phyloP scores from a whole-genome alignment of 2,113 vertebrate genomes.

The Callipepla californica region DNA sequence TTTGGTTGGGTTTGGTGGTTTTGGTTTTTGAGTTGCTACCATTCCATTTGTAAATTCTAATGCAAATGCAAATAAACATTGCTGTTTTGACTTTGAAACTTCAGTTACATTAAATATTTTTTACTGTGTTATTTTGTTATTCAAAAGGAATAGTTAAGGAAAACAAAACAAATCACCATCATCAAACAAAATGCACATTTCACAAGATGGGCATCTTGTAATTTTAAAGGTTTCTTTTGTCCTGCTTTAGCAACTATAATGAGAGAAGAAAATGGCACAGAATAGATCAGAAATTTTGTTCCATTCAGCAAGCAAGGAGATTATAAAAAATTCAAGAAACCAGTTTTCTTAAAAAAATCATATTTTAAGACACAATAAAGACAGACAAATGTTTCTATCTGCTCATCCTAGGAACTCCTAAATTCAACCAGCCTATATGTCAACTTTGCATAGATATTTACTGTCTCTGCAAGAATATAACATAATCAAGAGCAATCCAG shows the following conservation, averaged over 20 bases:
- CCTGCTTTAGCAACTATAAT: neutral
- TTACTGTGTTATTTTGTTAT: neutral
- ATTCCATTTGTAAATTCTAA: neutral
- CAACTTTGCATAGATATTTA: neutral
- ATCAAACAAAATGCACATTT: neutral
- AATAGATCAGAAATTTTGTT: too few species aligned
- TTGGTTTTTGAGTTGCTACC: rapidly evolving
- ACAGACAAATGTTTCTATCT: neutral
- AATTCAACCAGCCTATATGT: neutral
- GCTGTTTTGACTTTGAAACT: neutral
- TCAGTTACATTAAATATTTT: neutral
- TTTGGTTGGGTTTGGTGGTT: rapidly evolving
- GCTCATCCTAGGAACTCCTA: neutral
- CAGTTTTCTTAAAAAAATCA: neutral
- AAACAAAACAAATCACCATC: neutral
- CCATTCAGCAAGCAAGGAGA: too few species aligned
- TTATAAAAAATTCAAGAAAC: neutral
- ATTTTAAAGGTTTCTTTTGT: neutral
- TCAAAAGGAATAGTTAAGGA: neutral
- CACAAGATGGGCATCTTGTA: neutral
- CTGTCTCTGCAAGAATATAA: neutral
- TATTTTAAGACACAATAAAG: neutral
- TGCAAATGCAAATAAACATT: neutral
- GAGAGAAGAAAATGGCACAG: neutral
- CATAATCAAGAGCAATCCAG: neutral